phyloP scores from a whole-genome alignment of 2,797 vertebrate species.

The Meriones psammophilus region DNA sequence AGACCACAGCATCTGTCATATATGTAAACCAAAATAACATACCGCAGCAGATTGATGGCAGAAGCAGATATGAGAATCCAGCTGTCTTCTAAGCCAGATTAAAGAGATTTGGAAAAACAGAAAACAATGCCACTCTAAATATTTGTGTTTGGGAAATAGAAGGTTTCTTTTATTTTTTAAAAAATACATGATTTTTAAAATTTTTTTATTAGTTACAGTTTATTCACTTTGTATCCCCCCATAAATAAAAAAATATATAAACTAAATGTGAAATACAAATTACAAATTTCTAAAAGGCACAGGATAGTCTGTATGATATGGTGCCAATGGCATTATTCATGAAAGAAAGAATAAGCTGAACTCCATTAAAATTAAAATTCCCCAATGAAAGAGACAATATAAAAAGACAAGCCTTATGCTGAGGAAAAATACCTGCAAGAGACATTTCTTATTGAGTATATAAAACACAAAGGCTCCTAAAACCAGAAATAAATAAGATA shows the following conservation, averaged over 20 bases:
- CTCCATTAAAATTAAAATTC: neutral
- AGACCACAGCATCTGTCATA: neutral
- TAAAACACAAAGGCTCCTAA: neutral
- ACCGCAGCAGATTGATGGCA: slow-evolving; percentile 48
- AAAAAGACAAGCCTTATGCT: neutral
- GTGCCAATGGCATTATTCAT: neutral
- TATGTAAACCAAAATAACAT: slow-evolving; percentile 64
- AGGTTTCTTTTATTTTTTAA: neutral
- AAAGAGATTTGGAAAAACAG: slow-evolving; percentile 46
- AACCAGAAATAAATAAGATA: neutral
- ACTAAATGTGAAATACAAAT: neutral
- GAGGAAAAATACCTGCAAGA: neutral
- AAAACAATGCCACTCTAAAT: slow-evolving; percentile 46
- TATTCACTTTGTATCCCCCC: too few relatives aligned
- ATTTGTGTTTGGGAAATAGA: slow-evolving; percentile 41
- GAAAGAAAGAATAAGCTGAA: neutral
- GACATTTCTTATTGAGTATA: neutral
- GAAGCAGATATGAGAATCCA: slow-evolving; percentile 30
- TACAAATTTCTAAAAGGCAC: neutral
- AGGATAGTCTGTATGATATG: neutral
- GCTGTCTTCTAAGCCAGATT: slow-evolving; percentile 55
- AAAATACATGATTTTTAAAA: neutral
- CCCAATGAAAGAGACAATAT: neutral
- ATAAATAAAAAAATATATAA: neutral
- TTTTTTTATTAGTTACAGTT: too few relatives aligned